phyloP scores from a whole-genome alignment of 2,113 vertebrate genomes.

The Australoheros scitulus region DNA sequence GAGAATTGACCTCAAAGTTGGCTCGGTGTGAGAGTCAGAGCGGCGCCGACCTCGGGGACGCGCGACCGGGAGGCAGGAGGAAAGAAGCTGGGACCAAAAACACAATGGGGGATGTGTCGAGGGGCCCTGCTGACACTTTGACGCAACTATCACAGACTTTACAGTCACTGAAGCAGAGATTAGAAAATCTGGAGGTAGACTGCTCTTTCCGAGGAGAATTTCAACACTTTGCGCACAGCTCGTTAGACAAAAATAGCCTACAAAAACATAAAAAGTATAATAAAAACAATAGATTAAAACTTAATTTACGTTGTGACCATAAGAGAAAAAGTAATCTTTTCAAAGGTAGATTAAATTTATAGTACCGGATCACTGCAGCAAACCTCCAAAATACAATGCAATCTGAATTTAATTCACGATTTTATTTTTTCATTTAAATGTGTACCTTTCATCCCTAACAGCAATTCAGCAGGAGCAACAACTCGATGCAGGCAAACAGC shows the following conservation, averaged over 20 bases:
- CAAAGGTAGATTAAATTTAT: slow-evolving; percentile 9
- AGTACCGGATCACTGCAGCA: neutral
- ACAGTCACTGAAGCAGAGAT: slow-evolving; percentile 91
- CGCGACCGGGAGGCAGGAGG: slow-evolving; percentile 77
- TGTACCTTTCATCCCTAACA: slow-evolving; percentile 50
- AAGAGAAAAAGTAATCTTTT: neutral
- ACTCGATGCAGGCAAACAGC: slow-evolving; percentile 90
- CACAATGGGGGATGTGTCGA: slow-evolving; percentile 94
- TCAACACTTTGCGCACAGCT: slow-evolving; percentile 26
- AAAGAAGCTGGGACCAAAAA: slow-evolving; percentile 88
- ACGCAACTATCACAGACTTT: slow-evolving; percentile 95
- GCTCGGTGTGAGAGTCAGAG: slow-evolving; percentile 91
- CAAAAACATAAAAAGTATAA: neutral
- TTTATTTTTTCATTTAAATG: neutral
- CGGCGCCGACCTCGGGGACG: slow-evolving; percentile 84
- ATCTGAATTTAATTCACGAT: neutral
- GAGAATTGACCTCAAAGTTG: slow-evolving; percentile 94
- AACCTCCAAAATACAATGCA: slow-evolving; percentile 21
- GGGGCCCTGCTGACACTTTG: slow-evolving; percentile 91
- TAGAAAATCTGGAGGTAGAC: slow-evolving; percentile 95
- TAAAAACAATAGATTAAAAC: neutral
- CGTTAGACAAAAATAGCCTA: neutral
- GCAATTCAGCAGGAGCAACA: slow-evolving; percentile 94
- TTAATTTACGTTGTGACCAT: neutral
- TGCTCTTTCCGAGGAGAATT: neutral